Percentiles rank a stretch among this genome's conserved stretches.
Evolutionary conservation across 2,113 vertebrate species (phyloP).

Genomic region (Budorcas taxicolor): DNA sequence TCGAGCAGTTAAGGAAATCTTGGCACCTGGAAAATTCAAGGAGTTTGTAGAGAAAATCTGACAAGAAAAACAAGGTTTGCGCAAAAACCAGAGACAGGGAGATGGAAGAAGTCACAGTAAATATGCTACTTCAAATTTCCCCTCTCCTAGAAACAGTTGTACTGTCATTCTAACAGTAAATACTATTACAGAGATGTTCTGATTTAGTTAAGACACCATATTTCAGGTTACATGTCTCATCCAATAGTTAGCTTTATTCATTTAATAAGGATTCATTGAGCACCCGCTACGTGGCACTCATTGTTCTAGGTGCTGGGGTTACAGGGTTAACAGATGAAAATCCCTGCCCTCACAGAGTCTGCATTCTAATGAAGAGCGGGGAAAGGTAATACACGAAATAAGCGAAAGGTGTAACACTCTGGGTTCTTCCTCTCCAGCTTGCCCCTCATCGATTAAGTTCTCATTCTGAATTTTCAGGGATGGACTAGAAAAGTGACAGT

Average conservation of each 20-base stretch:
- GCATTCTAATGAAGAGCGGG: neutral
- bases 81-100: neutral
- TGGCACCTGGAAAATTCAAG: neutral
- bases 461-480: neutral
- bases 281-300: neutral
- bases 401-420: neutral
- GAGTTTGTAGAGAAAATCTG: neutral
- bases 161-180: neutral
- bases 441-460: neutral
- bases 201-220: neutral
- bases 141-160: neutral
- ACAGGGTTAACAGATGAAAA: neutral
- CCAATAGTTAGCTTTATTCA: neutral
- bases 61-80: constrained; percentile 18
- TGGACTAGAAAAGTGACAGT: neutral
- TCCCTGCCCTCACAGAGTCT: neutral
- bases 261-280: neutral
- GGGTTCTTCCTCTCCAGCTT: neutral
- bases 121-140: neutral
- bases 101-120: neutral
- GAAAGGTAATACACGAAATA: neutral
- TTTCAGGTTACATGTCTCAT: neutral
- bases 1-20: neutral
- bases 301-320: neutral
- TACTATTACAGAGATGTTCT: neutral